Evolutionary conservation across 2,888 invertebrate species (phyloP).

Genomic region (Chalcosyrphus nemorum): DNA sequence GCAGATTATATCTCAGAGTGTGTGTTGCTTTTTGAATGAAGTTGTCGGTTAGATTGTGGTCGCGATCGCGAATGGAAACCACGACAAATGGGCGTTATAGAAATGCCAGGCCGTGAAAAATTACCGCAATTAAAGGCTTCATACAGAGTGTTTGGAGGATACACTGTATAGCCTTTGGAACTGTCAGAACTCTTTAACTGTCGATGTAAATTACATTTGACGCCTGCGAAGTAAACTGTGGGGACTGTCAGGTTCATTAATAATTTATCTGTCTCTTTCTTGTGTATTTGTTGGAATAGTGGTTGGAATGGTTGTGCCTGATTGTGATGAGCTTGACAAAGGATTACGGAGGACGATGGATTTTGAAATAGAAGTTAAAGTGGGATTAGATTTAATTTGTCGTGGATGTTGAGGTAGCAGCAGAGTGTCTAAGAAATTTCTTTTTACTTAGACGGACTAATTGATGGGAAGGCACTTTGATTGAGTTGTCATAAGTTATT

Average conservation of each 20-base stretch:
- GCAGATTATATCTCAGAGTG: constrained; percentile 11
- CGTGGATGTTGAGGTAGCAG: constrained; percentile 7
- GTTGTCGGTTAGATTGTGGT: constrained; percentile 13
- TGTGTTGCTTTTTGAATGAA: constrained; percentile 17
- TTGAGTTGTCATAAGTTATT: no score
- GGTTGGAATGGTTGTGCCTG: background rate
- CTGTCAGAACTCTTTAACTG: constrained; percentile 46
- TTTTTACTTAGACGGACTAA: no score
- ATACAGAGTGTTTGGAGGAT: constrained; percentile 16
- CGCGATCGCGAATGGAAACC: constrained; percentile 6
- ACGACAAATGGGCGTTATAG: constrained; percentile 56
- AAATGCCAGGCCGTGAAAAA: constrained; percentile 50
- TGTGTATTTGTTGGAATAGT: background rate
- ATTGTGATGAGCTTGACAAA: constrained; percentile 16
- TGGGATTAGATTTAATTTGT: constrained; percentile 9
- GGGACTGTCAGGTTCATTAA: constrained; percentile 43
- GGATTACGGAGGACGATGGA: constrained; percentile 25
- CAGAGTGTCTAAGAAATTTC: no score
- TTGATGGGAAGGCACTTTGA: no score
- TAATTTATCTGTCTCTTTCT: constrained; percentile 10
- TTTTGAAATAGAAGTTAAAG: background rate
- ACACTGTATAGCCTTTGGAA: background rate
- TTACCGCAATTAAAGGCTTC: constrained; percentile 49
- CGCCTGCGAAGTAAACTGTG: constrained; percentile 45
- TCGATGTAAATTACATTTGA: constrained; percentile 43